Conservation (phyloP, 2,888 invertebrate species). For the Malthinus flaveolus region DNA sequence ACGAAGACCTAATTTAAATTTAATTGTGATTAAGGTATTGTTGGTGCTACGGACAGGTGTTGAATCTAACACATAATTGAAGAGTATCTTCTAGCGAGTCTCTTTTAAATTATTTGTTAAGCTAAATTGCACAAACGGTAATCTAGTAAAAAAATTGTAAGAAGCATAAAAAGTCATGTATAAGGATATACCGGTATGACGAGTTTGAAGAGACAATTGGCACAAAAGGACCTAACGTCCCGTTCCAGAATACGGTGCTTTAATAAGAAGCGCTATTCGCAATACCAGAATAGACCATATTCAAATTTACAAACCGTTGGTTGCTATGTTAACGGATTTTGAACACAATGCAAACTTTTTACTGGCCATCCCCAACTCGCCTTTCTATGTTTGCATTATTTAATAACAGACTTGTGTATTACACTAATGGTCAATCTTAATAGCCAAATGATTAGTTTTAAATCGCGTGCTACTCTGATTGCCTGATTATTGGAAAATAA, state of each 20-base stretch:
- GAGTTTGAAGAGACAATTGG: constrained; percentile 34
- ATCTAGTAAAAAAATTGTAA: constrained; percentile 12
- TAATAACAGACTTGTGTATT: constrained; percentile 31
- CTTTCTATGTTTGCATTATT: constrained; percentile 30
- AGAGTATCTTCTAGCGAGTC: constrained; percentile 10
- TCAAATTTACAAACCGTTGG: constrained; percentile 31
- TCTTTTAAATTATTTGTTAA: constrained; percentile 7
- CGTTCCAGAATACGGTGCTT: constrained; percentile 33
- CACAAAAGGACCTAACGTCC: constrained; percentile 33
- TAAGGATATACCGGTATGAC: constrained; percentile 35
- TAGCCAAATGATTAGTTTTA: constrained; percentile 30
- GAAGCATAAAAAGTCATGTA: constrained; percentile 29
- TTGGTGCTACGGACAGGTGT: constrained; percentile 27
- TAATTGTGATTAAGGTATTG: constrained; percentile 34
- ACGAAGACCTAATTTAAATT: constrained; percentile 28
- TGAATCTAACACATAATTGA: constrained; percentile 8
- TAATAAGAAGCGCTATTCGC: constrained; percentile 29
- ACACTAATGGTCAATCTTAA: constrained; percentile 32
- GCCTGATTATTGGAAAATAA: constrained; percentile 27
- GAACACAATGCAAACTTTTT: constrained; percentile 36
- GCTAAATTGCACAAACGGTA: constrained; percentile 26
- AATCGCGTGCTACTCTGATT: constrained; percentile 33
- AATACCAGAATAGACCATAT: constrained; percentile 18
- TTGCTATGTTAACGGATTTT: constrained; percentile 36
- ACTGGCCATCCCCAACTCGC: constrained; percentile 17